A percentile compares a stretch with the other conserved stretches of the same genome.
Evolutionary conservation across 2,888 invertebrate species (phyloP).

Genomic region (Thalpophila matura): DNA sequence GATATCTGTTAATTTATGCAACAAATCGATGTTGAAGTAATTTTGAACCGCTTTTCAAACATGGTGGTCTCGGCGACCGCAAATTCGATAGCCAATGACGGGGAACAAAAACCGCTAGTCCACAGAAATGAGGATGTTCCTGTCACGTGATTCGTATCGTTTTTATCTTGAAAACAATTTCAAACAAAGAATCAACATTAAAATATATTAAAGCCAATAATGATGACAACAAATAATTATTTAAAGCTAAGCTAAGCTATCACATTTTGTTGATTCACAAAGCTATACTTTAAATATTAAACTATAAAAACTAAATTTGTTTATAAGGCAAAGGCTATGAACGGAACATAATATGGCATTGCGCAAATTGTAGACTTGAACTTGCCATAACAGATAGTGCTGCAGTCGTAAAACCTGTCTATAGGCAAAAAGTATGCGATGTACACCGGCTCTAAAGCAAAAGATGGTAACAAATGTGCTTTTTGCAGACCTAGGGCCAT

Average conservation of each 20-base stretch:
- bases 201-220: constrained; percentile 6
- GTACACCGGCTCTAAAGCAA: constrained; percentile 24
- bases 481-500: constrained; percentile 41
- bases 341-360: constrained; percentile 35
- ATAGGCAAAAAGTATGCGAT: constrained; percentile 49
- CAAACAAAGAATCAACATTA: constrained; percentile 15
- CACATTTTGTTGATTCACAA: not conserved
- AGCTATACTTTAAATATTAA: constrained; percentile 40
- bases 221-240: constrained; percentile 17
- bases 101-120: constrained; percentile 72
- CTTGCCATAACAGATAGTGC: constrained; percentile 50
- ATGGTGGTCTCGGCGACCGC: constrained; percentile 70
- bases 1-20: constrained; percentile 61
- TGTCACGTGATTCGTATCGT: constrained; percentile 33
- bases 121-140: constrained; percentile 50
- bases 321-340: constrained; percentile 50
- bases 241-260: too few relatives aligned
- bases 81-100: constrained; percentile 74
- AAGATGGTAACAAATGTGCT: constrained; percentile 40
- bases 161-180: constrained; percentile 39
- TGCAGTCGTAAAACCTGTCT: constrained; percentile 55
- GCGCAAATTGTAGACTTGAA: constrained; percentile 46
- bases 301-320: constrained; percentile 53
- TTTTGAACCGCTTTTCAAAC: constrained; percentile 68
- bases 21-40: constrained; percentile 65